Evolutionary conservation across 1,140 invertebrate species (phyloP).

Genomic region (Oedothorax gibbosus): DNA sequence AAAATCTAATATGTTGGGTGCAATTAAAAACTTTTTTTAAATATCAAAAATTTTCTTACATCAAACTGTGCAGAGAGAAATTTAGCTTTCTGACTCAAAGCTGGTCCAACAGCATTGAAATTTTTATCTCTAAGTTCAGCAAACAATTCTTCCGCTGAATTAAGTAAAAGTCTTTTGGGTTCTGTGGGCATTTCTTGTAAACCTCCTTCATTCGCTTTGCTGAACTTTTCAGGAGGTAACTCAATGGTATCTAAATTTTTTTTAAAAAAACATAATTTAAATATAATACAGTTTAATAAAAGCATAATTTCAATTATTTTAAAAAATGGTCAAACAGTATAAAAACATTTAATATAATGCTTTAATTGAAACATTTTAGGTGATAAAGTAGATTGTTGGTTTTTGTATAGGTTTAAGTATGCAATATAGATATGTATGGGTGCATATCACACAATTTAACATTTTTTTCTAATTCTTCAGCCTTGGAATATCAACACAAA

Average conservation of each 20-base stretch:
- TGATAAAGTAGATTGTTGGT: no score
- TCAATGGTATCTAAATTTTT: constrained; percentile 83
- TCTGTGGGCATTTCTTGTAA: constrained; percentile 75
- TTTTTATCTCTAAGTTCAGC: constrained; percentile 90
- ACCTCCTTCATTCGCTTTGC: constrained; percentile 75
- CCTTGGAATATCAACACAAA: no score
- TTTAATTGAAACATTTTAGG: no score
- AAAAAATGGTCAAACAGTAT: no score
- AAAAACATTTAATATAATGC: no score
- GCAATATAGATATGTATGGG: no score
- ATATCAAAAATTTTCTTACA: constrained; percentile 65
- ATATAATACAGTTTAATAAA: constrained; percentile 17
- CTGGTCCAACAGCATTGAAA: constrained; percentile 90
- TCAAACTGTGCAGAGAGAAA: constrained; percentile 86
- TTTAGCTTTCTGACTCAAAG: constrained; percentile 88
- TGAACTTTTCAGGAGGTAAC: constrained; percentile 87
- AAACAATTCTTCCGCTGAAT: constrained; percentile 91
- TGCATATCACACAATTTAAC: no score
- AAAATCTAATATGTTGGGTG: no score
- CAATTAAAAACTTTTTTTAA: neutral
- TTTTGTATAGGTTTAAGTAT: no score
- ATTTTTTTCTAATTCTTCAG: no score
- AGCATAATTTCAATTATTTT: no score
- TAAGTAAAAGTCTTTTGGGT: constrained; percentile 86
- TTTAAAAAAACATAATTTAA: constrained; percentile 58